Evolutionary conservation across 2,797 vertebrate genomes (phyloP).

Genomic region (Sebastes kiyomatsui): DNA sequence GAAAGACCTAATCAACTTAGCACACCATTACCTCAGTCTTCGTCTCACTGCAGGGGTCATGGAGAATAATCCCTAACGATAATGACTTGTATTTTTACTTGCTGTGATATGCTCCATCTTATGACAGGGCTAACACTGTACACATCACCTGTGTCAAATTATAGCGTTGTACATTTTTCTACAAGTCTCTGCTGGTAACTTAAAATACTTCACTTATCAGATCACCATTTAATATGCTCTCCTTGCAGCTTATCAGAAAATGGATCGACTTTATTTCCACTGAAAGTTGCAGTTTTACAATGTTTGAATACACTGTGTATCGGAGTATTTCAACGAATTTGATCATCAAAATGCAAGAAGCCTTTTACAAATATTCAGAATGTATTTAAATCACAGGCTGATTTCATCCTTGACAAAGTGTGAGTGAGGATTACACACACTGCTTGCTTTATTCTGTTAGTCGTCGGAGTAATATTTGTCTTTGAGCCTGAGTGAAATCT

Average conservation of each 20-base stretch:
- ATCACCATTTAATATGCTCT: neutral
- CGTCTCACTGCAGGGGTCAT: constrained; percentile 33
- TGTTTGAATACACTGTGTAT: constrained; percentile 12
- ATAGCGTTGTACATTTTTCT: neutral
- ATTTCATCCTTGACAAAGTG: constrained; percentile 46
- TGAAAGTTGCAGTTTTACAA: neutral
- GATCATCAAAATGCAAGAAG: constrained; percentile 41
- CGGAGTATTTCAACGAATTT: constrained; percentile 20
- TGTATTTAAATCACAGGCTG: constrained; percentile 46
- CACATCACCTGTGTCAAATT: neutral
- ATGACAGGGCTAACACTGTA: neutral
- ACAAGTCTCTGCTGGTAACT: neutral
- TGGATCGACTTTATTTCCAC: constrained; percentile 7
- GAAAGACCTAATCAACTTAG: constrained; percentile 65
- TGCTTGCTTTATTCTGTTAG: constrained; percentile 54
- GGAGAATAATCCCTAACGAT: constrained; percentile 26
- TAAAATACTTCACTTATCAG: constrained; percentile 17
- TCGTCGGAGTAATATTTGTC: constrained; percentile 71
- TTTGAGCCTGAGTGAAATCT: constrained; percentile 71
- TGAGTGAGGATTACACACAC: constrained; percentile 40
- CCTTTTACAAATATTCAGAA: constrained; percentile 47
- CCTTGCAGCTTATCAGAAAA: constrained; percentile 19
- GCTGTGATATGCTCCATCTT: constrained; percentile 1
- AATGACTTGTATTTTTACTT: constrained; percentile 26
- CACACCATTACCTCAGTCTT: constrained; percentile 57